phyloP scores from a whole-genome alignment of 2,113 vertebrate genomes.

The Phoenicopterus ruber region DNA sequence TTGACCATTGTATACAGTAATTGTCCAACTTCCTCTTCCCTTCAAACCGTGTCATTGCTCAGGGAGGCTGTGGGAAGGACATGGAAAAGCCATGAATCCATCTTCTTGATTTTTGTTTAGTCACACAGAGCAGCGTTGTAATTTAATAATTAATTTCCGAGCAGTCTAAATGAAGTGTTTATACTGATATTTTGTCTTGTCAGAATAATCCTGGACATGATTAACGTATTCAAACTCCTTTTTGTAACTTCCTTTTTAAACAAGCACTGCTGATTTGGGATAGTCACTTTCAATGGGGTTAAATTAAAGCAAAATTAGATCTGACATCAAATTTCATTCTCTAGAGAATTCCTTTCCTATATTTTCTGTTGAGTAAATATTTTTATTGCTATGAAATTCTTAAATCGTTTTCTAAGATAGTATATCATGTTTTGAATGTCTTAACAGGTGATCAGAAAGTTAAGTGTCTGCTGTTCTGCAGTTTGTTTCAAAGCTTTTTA shows the following conservation, averaged over 20 bases:
- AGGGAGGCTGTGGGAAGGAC: slow-evolving; percentile 2
- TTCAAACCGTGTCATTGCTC: not conserved
- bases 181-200: not conserved
- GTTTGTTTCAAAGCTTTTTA: not conserved
- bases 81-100: slow-evolving; percentile 8
- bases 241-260: not conserved
- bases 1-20: slow-evolving; percentile 5
- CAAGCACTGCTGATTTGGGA: not conserved
- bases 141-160: not conserved
- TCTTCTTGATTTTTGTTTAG: not conserved
- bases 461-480: not conserved
- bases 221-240: not conserved
- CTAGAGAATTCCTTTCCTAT: not conserved
- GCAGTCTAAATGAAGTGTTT: not conserved
- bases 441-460: not conserved
- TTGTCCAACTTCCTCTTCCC: slow-evolving; percentile 5
- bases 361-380: not conserved
- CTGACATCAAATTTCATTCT: not conserved
- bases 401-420: not conserved
- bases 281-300: not conserved
- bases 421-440: not conserved
- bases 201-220: not conserved
- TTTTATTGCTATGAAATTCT: not conserved
- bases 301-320: not conserved
- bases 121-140: not conserved